Conservation (phyloP, 1,140 invertebrate genomes). For the Doryteuthis pealeii region DNA sequence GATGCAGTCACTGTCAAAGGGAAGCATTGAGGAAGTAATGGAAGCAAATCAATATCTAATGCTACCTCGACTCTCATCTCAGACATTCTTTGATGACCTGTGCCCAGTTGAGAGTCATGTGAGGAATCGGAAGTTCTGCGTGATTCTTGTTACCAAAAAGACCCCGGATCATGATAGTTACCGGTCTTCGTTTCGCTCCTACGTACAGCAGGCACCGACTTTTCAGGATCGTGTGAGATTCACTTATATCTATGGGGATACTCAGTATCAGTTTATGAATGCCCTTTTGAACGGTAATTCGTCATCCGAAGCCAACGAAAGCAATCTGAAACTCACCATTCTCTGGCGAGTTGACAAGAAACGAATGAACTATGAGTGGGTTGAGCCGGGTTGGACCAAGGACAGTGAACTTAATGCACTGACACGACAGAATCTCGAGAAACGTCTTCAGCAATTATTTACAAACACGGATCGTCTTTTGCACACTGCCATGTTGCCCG, state of each 20-base stretch:
- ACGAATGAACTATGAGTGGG: slow-evolving; percentile 87
- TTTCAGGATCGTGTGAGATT: slow-evolving; percentile 73
- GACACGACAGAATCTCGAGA: slow-evolving; percentile 32
- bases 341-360: slow-evolving; percentile 86
- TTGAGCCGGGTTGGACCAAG: slow-evolving; percentile 69
- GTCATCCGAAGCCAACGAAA: slow-evolving; percentile 17
- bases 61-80: slow-evolving; percentile 86
- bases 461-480: slow-evolving; percentile 38
- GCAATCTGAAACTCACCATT: slow-evolving; percentile 70
- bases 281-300: slow-evolving; percentile 63
- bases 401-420: slow-evolving; percentile 24
- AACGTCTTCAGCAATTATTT: slow-evolving; percentile 38
- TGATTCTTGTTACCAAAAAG: slow-evolving; percentile 80
- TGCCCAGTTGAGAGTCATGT: slow-evolving; percentile 85
- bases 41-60: slow-evolving; percentile 85
- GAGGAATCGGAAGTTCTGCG: slow-evolving; percentile 77
- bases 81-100: slow-evolving; percentile 78
- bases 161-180: slow-evolving; percentile 55
- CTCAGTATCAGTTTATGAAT: slow-evolving; percentile 78
- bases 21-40: slow-evolving; percentile 83
- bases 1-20: slow-evolving; percentile 47
- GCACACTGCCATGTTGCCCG: slow-evolving; percentile 40
- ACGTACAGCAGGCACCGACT: slow-evolving; percentile 51
- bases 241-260: slow-evolving; percentile 83
- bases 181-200: slow-evolving; percentile 59